Conservation (phyloP, 2,888 invertebrate species). For the Agrenia bidenticulata region DNA sequence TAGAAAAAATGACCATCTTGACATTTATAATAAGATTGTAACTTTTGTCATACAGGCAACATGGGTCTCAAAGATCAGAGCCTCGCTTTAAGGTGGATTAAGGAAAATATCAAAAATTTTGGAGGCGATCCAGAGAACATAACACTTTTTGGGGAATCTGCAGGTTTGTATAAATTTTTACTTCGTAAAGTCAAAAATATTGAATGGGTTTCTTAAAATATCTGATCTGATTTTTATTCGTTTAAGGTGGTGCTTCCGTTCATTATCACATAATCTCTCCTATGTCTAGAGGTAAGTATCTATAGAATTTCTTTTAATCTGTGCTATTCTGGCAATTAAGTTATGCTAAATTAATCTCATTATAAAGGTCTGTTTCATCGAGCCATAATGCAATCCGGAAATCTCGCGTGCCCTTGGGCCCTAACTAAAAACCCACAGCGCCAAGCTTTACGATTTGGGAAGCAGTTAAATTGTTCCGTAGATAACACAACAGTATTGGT, state of each 20-base stretch:
- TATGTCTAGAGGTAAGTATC: conserved; percentile 29
- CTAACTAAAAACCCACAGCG: conserved; percentile 36
- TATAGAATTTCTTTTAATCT: background rate
- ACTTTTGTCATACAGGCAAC: conserved; percentile 25
- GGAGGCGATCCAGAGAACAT: conserved; percentile 25
- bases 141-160: conserved; percentile 32
- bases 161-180: conserved; percentile 13
- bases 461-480: conserved; percentile 34
- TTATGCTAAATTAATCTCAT: too few species aligned
- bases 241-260: conserved; percentile 30
- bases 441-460: conserved; percentile 41
- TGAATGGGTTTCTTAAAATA: too few species aligned
- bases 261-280: conserved; percentile 43
- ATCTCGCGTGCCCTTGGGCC: conserved; percentile 41
- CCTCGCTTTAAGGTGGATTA: conserved; percentile 31
- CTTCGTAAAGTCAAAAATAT: too few species aligned
- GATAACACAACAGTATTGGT: conserved; percentile 40
- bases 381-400: conserved; percentile 45
- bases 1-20: too few species aligned
- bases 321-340: too few species aligned
- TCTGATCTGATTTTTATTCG: background rate
- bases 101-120: conserved; percentile 32
- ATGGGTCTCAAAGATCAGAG: conserved; percentile 28
- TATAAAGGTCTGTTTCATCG: conserved; percentile 31
- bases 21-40: too few species aligned